phyloP scores from a whole-genome alignment of 1,140 invertebrate species.

The Drosophila jambulina region DNA sequence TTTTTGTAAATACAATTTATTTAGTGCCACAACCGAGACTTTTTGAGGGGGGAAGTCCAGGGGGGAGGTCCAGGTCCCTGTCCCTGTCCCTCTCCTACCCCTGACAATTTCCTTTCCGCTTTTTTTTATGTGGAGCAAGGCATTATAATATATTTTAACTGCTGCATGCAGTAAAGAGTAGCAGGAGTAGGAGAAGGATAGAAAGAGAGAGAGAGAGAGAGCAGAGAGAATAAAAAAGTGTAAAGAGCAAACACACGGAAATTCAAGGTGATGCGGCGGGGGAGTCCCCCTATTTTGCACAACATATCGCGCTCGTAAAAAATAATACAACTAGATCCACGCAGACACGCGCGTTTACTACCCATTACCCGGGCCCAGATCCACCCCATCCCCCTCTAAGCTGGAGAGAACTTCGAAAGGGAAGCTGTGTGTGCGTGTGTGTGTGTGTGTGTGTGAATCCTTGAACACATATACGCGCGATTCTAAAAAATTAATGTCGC shows the following conservation, averaged over 20 bases:
- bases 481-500: conserved; percentile 84
- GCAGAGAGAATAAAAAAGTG: not conserved
- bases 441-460: conserved; percentile 9
- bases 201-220: not conserved
- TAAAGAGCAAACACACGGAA: conserved; percentile 22
- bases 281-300: conserved; percentile 66
- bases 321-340: conserved; percentile 81
- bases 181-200: not conserved
- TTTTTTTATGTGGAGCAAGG: conserved; percentile 10
- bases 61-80: no score
- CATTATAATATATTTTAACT: conserved; percentile 52
- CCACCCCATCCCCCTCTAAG: not conserved
- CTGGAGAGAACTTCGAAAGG: conserved; percentile 1
- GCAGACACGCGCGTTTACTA: conserved; percentile 74
- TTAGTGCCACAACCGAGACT: conserved; percentile 26
- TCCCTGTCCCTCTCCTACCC: not conserved
- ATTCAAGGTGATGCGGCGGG: conserved; percentile 22
- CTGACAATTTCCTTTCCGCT: not conserved
- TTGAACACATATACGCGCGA: conserved; percentile 69
- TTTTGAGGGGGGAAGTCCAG: not conserved
- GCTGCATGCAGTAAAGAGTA: conserved; percentile 12
- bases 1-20: conserved; percentile 50
- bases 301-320: conserved; percentile 83
- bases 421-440: not conserved
- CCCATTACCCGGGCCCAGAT: conserved; percentile 46